A percentile compares a stretch with the other conserved stretches of the same genome.
Conservation (phyloP, 2,888 invertebrate genomes). For the Quadroppia sp. region DNA sequence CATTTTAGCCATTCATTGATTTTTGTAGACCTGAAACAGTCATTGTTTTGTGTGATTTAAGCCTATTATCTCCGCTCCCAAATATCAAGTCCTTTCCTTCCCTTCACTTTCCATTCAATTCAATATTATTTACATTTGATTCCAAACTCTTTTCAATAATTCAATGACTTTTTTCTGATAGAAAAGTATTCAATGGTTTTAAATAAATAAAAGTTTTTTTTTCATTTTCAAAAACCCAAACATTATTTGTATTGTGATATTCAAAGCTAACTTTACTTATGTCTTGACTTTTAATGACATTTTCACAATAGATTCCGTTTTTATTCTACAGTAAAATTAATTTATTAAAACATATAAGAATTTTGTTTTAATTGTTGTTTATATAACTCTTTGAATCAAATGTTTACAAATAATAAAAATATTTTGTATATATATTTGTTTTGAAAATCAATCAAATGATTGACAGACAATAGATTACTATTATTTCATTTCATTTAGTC, state of each 20-base stretch:
- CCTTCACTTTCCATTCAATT: not conserved
- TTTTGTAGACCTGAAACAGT: not conserved
- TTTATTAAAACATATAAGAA: too few species aligned
- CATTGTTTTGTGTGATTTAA: constrained; percentile 27
- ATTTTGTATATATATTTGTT: too few species aligned
- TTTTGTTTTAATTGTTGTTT: too few species aligned
- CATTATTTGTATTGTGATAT: too few species aligned
- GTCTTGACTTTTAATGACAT: not conserved
- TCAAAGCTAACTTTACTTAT: too few species aligned
- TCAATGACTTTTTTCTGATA: not conserved
- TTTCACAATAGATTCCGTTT: not conserved
- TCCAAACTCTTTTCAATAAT: not conserved
- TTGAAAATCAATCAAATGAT: not conserved
- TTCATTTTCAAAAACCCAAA: too few species aligned
- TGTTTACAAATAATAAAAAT: too few species aligned
- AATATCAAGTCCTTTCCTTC: not conserved
- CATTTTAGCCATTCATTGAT: constrained; percentile 29
- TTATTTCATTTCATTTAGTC: not conserved
- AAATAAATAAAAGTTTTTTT: too few species aligned
- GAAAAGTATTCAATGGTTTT: too few species aligned
- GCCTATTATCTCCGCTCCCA: constrained; percentile 20
- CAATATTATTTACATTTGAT: not conserved
- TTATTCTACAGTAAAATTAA: not conserved
- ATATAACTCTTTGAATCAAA: too few species aligned
- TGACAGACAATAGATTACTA: not conserved